Evolutionary conservation across 2,888 invertebrate genomes (phyloP).

Genomic region (Eristalinus aeneus): DNA sequence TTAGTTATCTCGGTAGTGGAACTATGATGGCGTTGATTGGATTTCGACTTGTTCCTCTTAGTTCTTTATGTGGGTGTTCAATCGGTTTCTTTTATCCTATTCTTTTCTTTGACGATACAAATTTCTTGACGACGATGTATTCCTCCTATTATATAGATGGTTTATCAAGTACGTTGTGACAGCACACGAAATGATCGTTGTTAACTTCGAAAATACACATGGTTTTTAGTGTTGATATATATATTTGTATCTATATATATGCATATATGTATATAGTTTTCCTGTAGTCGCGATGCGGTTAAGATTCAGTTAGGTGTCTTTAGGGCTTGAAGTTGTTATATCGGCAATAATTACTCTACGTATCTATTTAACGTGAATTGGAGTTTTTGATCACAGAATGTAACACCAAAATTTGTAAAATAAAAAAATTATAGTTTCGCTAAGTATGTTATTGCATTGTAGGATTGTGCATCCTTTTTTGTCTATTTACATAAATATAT

Average conservation of each 20-base stretch:
- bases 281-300: constrained; percentile 39
- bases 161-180: constrained; percentile 27
- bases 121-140: not conserved
- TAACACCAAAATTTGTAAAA: constrained; percentile 68
- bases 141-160: constrained; percentile 26
- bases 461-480: constrained; percentile 14
- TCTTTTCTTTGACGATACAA: not conserved
- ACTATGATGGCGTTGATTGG: constrained; percentile 48
- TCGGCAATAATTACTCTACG: constrained; percentile 24
- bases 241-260: constrained; percentile 1
- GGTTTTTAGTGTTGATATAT: constrained; percentile 17
- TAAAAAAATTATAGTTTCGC: constrained; percentile 50
- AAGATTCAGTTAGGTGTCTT: constrained; percentile 1
- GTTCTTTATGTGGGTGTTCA: not conserved
- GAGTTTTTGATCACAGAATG: constrained; percentile 71
- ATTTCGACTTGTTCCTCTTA: not conserved
- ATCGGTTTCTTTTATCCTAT: not conserved
- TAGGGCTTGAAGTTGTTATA: not conserved
- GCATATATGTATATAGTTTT: not conserved
- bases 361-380: constrained; percentile 67
- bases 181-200: constrained; percentile 56
- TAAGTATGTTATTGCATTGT: constrained; percentile 59
- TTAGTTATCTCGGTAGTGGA: constrained; percentile 71
- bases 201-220: constrained; percentile 62
- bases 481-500: constrained; percentile 69